A percentile compares a stretch with the other conserved stretches of the same genome.
These are phyloP conservation scores for Drosophila koepferae DNA, from an alignment of 2,888 invertebrate genomes.

Conservation along the genomic window DNA sequence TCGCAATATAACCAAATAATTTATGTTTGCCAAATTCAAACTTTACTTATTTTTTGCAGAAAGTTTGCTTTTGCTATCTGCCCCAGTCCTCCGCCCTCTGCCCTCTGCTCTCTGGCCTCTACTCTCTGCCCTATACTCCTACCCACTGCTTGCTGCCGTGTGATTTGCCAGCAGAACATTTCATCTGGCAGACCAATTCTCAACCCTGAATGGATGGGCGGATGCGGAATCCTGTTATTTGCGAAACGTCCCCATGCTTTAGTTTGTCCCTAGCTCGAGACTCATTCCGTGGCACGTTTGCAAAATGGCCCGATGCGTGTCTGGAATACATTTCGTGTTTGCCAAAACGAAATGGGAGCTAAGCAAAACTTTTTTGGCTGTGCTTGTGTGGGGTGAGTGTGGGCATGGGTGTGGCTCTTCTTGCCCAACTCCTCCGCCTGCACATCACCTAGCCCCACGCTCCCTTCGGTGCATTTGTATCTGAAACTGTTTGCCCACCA, in stretches of 20 bases:
- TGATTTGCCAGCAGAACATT: constrained; percentile 50
- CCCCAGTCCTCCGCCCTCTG: constrained; percentile 4
- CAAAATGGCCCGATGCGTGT: constrained; percentile 84
- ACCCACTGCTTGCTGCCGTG: constrained; percentile 6
- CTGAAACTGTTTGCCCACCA: constrained; percentile 63
- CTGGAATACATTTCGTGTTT: constrained; percentile 83
- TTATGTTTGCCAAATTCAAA: constrained; percentile 77
- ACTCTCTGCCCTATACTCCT: neutral
- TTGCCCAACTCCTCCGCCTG: constrained; percentile 12
- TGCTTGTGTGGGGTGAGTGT: constrained; percentile 10
- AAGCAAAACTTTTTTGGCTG: constrained; percentile 50
- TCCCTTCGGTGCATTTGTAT: constrained; percentile 64
- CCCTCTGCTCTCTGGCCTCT: neutral
- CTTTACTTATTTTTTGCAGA: constrained; percentile 69
- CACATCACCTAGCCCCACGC: constrained; percentile 7
- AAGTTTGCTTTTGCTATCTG: constrained; percentile 27
- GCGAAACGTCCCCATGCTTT: constrained; percentile 10
- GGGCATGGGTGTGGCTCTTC: constrained; percentile 34
- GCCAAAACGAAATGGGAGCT: constrained; percentile 62
- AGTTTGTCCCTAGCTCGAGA: constrained; percentile 33
- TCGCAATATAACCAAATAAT: constrained; percentile 61
- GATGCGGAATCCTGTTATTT: constrained; percentile 51
- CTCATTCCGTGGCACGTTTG: constrained; percentile 84
- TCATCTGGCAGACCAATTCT: constrained; percentile 21
- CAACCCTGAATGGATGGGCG: constrained; percentile 62